A percentile compares a stretch with the other conserved stretches of the same genome.
These are phyloP conservation scores for Sarotherodon lohbergeri DNA, from an alignment of 2,113 vertebrate genomes.

Conservation along the genomic window DNA sequence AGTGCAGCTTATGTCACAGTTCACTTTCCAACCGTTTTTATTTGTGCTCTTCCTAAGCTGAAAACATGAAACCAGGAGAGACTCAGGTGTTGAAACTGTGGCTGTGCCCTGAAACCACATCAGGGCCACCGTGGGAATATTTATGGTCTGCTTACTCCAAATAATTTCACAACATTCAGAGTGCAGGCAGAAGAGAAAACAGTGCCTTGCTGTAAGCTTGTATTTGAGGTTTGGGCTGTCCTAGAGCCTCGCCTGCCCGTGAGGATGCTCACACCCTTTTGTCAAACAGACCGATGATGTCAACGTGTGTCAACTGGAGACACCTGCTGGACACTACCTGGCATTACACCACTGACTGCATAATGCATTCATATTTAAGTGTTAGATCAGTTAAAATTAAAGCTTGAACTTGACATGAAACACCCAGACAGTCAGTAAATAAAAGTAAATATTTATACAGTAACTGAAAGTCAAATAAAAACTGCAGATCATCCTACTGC, in stretches of 20 bases:
- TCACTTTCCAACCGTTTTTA: background rate
- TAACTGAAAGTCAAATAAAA: background rate
- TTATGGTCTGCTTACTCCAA: background rate
- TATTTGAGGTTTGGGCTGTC: background rate
- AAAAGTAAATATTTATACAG: background rate
- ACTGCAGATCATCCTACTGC: background rate
- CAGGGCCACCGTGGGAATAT: background rate
- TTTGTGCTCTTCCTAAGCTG: background rate
- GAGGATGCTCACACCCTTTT: slow-evolving; percentile 26
- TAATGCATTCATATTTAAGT: background rate
- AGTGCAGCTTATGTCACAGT: background rate
- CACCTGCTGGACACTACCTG: slow-evolving; percentile 25
- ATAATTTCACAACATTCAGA: background rate
- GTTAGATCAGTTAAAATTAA: background rate
- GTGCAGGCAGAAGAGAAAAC: background rate
- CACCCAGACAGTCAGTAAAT: background rate
- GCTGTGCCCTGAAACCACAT: background rate
- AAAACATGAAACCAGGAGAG: background rate
- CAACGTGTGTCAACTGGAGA: background rate
- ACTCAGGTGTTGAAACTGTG: background rate
- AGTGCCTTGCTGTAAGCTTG: background rate
- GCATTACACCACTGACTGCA: background rate
- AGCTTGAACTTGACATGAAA: background rate
- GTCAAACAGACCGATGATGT: slow-evolving; percentile 6
- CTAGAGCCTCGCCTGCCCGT: background rate